A percentile compares a stretch with the other conserved stretches of the same genome.
phyloP scores from a whole-genome alignment of 2,113 vertebrate genomes.

The Anguilla rostrata region DNA sequence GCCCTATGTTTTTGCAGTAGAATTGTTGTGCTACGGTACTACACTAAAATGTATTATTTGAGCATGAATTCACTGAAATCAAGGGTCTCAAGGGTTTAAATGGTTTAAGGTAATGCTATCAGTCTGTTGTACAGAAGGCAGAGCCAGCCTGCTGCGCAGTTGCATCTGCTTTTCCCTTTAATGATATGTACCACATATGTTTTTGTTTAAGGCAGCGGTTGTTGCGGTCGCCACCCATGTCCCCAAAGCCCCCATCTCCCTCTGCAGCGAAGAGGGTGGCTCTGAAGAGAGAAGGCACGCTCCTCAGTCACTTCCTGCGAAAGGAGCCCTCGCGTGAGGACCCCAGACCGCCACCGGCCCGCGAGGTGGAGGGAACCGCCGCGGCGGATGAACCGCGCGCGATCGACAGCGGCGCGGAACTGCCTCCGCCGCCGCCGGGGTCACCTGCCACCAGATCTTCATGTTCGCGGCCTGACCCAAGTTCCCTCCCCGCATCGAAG shows the following conservation, averaged over 20 bases:
- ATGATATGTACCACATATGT: neutral
- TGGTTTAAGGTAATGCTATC: too few species aligned
- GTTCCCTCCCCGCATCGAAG: constrained; percentile 62
- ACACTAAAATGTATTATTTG: too few species aligned
- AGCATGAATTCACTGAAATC: too few species aligned
- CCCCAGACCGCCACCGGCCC: neutral
- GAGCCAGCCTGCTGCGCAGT: too few species aligned
- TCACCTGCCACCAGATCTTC: neutral
- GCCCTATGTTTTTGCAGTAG: too few species aligned
- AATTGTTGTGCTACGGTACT: too few species aligned
- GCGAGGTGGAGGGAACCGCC: neutral
- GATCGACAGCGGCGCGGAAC: constrained; percentile 7
- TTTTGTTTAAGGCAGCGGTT: constrained; percentile 71
- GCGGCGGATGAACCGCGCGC: neutral
- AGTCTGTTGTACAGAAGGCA: too few species aligned
- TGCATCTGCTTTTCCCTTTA: neutral
- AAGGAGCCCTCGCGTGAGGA: constrained; percentile 34
- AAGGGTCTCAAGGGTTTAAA: too few species aligned
- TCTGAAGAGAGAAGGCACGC: constrained; percentile 45
- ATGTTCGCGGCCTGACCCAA: constrained; percentile 17
- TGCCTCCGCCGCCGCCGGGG: constrained; percentile 26
- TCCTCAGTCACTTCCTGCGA: constrained; percentile 48
- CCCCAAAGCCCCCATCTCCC: constrained; percentile 56
- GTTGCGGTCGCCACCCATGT: constrained; percentile 63
- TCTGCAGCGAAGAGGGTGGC: constrained; percentile 32